Evolutionary conservation across 2,797 vertebrate species (phyloP).

Genomic region (Sebastiscus tertius): DNA sequence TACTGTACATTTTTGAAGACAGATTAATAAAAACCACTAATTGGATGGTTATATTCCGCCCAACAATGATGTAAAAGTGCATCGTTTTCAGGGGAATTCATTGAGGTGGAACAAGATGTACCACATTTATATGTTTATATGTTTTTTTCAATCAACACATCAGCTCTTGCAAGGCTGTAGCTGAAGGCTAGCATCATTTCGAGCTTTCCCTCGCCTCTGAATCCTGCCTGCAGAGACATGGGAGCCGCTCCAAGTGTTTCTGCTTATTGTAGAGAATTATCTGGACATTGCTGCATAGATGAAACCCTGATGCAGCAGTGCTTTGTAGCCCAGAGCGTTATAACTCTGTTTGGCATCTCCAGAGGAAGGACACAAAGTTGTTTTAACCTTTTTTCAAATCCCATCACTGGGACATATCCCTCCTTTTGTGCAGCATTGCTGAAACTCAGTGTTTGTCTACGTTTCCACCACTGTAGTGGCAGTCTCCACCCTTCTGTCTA

Average conservation of each 20-base stretch:
- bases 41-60: neutral
- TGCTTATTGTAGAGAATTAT: conserved; percentile 28
- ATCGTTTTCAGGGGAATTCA: neutral
- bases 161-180: neutral
- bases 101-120: neutral
- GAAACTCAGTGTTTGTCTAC: conserved; percentile 9
- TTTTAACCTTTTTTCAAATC: conserved; percentile 33
- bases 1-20: neutral
- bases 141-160: neutral
- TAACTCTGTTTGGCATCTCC: conserved; percentile 28
- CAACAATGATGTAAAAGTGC: neutral
- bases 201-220: neutral
- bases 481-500: neutral
- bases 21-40: neutral
- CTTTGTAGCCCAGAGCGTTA: conserved; percentile 8
- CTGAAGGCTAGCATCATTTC: neutral
- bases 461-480: neutral
- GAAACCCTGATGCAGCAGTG: conserved; percentile 25
- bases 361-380: conserved; percentile 11
- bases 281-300: conserved; percentile 14
- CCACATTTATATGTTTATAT: neutral
- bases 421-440: neutral
- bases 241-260: conserved; percentile 33
- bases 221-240: neutral
- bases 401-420: neutral